phyloP scores from a whole-genome alignment of 30 jellyfish, hydroid and myxozoan genomes.

The Nemopilema nomurai region DNA sequence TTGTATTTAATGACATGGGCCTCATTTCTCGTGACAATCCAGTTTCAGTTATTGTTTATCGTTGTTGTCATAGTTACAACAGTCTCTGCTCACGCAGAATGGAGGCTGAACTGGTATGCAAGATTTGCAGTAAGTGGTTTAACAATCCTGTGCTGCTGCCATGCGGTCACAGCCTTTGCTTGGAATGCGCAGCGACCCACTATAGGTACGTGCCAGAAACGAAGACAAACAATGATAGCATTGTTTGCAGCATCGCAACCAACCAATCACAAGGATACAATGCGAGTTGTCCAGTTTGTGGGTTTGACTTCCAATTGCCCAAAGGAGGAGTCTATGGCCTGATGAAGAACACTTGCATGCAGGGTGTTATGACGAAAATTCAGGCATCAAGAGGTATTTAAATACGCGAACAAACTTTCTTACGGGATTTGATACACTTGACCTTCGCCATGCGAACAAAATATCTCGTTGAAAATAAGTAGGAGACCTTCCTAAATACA shows the following conservation, averaged over 20 bases:
- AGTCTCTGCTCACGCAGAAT: not conserved
- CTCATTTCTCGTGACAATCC: not conserved
- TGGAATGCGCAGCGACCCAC: slow-evolving; percentile 35
- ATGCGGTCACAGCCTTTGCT: slow-evolving; percentile 67
- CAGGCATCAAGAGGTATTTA: not conserved
- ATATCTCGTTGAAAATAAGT: no score
- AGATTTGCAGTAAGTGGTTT: slow-evolving; percentile 45
- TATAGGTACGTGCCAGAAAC: slow-evolving; percentile 25
- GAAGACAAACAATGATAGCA: not conserved
- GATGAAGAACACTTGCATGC: slow-evolving; percentile 15
- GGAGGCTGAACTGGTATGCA: slow-evolving; percentile 64
- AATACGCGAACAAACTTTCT: no score
- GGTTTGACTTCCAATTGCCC: slow-evolving; percentile 29
- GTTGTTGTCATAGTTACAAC: not conserved
- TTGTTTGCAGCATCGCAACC: slow-evolving; percentile 6
- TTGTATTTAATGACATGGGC: not conserved
- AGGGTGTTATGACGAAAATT: slow-evolving; percentile 2
- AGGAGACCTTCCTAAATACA: no score
- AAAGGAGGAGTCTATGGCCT: slow-evolving; percentile 49
- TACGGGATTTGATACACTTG: no score
- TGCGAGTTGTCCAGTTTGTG: slow-evolving; percentile 59
- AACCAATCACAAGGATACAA: slow-evolving; percentile 6
- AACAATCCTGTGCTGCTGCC: slow-evolving; percentile 74
- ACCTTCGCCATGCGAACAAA: no score
- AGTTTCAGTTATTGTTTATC: not conserved